Percentiles rank a stretch among this genome's conserved stretches.
phyloP scores from a whole-genome alignment of 2,888 invertebrate genomes.

The Thecophora atra region DNA sequence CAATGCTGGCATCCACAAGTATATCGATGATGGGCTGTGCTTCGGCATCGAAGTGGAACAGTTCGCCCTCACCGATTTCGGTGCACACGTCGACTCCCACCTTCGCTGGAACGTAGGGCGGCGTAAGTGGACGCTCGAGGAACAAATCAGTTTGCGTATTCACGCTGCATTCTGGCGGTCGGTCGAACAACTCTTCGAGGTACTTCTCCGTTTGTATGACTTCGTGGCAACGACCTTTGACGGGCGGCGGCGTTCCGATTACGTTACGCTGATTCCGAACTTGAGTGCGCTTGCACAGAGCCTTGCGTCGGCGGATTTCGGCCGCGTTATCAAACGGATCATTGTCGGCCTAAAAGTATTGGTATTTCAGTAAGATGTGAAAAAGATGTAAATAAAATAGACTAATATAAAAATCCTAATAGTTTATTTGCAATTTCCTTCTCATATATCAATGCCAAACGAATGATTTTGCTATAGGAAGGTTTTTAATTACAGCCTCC shows the following conservation, averaged over 20 bases:
- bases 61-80: constrained; percentile 90
- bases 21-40: constrained; percentile 90
- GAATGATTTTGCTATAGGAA: too few relatives aligned
- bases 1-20: constrained; percentile 87
- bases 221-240: constrained; percentile 84
- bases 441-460: too few relatives aligned
- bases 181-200: constrained; percentile 84
- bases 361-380: neutral
- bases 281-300: constrained; percentile 74
- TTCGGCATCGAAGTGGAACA: constrained; percentile 93
- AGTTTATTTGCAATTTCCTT: too few relatives aligned
- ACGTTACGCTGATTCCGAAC: constrained; percentile 70
- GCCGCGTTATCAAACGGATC: constrained; percentile 64
- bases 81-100: constrained; percentile 83
- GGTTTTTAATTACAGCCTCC: too few relatives aligned
- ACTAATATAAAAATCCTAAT: too few relatives aligned
- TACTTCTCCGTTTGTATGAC: constrained; percentile 90
- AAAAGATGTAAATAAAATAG: too few relatives aligned
- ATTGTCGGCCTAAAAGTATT: constrained; percentile 63
- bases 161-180: constrained; percentile 79
- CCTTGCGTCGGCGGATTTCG: constrained; percentile 73
- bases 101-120: constrained; percentile 80
- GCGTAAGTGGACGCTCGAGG: constrained; percentile 83
- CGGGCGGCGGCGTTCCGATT: constrained; percentile 67
- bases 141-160: constrained; percentile 90